Conservation (phyloP, 1,140 invertebrate species). For the Formica exsecta region DNA sequence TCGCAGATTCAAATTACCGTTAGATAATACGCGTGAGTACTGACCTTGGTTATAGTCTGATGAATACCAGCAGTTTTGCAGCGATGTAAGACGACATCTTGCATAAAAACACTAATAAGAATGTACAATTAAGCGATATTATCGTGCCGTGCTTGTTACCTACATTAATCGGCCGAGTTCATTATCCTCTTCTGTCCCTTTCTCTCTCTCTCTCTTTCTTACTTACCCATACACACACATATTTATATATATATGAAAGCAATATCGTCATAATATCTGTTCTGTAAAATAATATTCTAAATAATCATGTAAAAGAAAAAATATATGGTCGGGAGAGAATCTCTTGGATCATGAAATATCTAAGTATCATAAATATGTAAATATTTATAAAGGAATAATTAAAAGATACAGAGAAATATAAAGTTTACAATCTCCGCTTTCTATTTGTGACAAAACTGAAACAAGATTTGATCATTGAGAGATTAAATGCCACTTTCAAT, state of each 20-base stretch:
- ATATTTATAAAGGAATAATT: constrained; percentile 29
- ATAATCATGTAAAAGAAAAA: neutral
- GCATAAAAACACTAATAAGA: constrained; percentile 58
- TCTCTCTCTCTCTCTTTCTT: neutral
- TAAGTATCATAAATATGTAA: neutral
- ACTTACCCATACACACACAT: too few species aligned
- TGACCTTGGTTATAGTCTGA: constrained; percentile 61
- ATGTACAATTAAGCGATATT: constrained; percentile 64
- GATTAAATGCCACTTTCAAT: neutral
- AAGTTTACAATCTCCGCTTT: constrained; percentile 6
- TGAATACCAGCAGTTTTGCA: constrained; percentile 22
- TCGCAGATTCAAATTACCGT: constrained; percentile 57
- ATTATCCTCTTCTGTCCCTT: constrained; percentile 59
- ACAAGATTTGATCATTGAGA: neutral
- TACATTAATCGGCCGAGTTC: constrained; percentile 69
- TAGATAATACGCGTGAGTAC: constrained; percentile 54
- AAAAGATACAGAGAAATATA: neutral
- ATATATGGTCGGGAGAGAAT: neutral
- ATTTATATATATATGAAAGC: neutral
- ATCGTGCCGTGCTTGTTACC: constrained; percentile 61
- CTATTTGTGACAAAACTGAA: neutral
- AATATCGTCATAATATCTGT: neutral
- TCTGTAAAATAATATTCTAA: constrained; percentile 15
- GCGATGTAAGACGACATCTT: constrained; percentile 1
- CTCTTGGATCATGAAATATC: neutral